Percentiles rank a stretch among this genome's conserved stretches.
These are phyloP conservation scores for Sarcophaga bullata DNA, from an alignment of 1,140 invertebrate genomes.

Conservation along the genomic window DNA sequence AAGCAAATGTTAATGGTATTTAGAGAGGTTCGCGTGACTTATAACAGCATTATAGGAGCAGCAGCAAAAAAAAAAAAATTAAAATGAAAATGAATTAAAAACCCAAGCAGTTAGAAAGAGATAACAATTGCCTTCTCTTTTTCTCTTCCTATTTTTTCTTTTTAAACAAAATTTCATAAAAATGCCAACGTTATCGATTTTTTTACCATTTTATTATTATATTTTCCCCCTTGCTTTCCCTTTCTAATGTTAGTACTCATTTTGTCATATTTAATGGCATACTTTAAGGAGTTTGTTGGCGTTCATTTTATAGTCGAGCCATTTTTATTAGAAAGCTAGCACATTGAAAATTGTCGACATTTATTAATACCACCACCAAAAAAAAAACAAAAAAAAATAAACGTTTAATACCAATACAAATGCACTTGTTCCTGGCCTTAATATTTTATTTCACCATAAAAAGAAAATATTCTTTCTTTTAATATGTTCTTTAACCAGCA, in stretches of 20 bases:
- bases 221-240: not conserved
- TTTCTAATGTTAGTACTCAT: not conserved
- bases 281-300: slow-evolving; percentile 29
- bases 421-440: not conserved
- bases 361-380: not conserved
- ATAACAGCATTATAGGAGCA: slow-evolving; percentile 11
- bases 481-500: too few relatives aligned
- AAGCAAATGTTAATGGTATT: slow-evolving; percentile 40
- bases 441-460: not conserved
- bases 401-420: slow-evolving; percentile 12
- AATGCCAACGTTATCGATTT: slow-evolving; percentile 38
- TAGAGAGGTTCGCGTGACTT: slow-evolving; percentile 36
- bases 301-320: not conserved
- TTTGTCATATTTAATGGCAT: slow-evolving; percentile 35
- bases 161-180: slow-evolving; percentile 16
- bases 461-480: not conserved
- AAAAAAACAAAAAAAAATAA: too few relatives aligned
- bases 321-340: not conserved
- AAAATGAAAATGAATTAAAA: slow-evolving; percentile 27
- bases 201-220: slow-evolving; percentile 22
- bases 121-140: not conserved
- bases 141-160: too few relatives aligned
- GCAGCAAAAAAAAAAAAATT: slow-evolving; percentile 3
- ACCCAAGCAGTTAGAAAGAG: not conserved
- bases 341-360: not conserved